Conservation (phyloP, 2,113 vertebrate species). For the western clawed frog (Xenopus tropicalis) region DNA sequence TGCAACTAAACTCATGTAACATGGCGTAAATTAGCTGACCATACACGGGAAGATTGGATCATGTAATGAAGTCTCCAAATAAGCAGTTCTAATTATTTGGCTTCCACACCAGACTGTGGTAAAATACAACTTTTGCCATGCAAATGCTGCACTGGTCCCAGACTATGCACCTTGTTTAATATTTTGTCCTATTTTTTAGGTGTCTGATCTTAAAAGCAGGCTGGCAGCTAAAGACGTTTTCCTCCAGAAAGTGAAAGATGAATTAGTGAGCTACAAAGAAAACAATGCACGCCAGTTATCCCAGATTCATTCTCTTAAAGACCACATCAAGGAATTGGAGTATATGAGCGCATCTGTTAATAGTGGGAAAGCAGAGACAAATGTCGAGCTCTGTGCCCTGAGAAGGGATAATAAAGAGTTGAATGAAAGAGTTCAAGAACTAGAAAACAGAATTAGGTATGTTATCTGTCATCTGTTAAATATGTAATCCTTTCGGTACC, state of each 20-base stretch:
- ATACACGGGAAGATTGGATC: too few relatives aligned
- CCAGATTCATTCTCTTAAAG: slow-evolving; percentile 51
- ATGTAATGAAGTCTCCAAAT: too few relatives aligned
- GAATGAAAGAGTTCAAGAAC: slow-evolving; percentile 46
- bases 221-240: slow-evolving; percentile 49
- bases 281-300: slow-evolving; percentile 46
- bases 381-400: slow-evolving; percentile 46
- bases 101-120: too few relatives aligned
- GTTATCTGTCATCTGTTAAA: not conserved
- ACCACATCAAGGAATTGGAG: slow-evolving; percentile 47
- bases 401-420: slow-evolving; percentile 50
- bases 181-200: slow-evolving; percentile 25
- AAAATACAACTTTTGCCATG: too few relatives aligned
- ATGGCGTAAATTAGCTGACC: too few relatives aligned
- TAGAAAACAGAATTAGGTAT: slow-evolving; percentile 56
- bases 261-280: slow-evolving; percentile 54
- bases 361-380: slow-evolving; percentile 48
- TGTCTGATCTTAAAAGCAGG: slow-evolving; percentile 54
- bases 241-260: slow-evolving; percentile 48
- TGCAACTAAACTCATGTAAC: too few relatives aligned
- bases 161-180: too few relatives aligned
- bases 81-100: too few relatives aligned
- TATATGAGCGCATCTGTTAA: slow-evolving; percentile 46
- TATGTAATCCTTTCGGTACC: too few relatives aligned
- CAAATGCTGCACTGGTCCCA: too few relatives aligned